A percentile compares a stretch with the other conserved stretches of the same genome.
phyloP scores from a whole-genome alignment of 2,113 vertebrate species.

The Sphaerodactylus townsendi region DNA sequence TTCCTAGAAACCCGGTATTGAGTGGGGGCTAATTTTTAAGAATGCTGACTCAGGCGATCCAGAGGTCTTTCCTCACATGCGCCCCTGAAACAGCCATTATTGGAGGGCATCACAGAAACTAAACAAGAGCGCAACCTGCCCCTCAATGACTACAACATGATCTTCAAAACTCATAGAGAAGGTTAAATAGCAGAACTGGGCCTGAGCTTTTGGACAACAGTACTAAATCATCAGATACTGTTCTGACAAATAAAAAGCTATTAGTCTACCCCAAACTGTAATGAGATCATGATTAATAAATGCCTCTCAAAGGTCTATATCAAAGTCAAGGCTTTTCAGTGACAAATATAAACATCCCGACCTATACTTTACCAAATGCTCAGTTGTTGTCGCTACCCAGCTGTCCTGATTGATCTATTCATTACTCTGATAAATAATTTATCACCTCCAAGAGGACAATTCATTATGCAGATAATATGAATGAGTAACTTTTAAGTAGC shows the following conservation, averaged over 20 bases:
- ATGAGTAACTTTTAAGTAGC: constrained; percentile 61
- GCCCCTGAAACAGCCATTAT: background rate
- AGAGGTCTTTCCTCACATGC: background rate
- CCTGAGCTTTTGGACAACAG: constrained; percentile 54
- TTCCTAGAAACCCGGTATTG: background rate
- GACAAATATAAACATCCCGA: constrained; percentile 76
- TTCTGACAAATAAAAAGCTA: constrained; percentile 74
- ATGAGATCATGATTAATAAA: constrained; percentile 82
- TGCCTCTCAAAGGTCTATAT: constrained; percentile 73
- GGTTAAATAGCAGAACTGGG: constrained; percentile 65
- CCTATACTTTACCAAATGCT: constrained; percentile 70
- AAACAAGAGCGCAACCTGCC: background rate
- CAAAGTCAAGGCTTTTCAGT: constrained; percentile 72
- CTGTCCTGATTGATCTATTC: constrained; percentile 74
- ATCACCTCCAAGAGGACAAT: constrained; percentile 68
- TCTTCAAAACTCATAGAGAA: constrained; percentile 56
- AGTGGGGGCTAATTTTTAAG: background rate
- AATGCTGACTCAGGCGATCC: background rate
- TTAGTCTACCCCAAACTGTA: constrained; percentile 71
- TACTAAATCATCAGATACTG: constrained; percentile 68
- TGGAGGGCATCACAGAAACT: background rate
- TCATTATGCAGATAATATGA: constrained; percentile 65
- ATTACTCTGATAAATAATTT: constrained; percentile 80
- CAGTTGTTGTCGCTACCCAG: constrained; percentile 61
- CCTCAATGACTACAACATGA: background rate